Conservation (phyloP, 2,797 vertebrate genomes). For the Australoheros facetus region DNA sequence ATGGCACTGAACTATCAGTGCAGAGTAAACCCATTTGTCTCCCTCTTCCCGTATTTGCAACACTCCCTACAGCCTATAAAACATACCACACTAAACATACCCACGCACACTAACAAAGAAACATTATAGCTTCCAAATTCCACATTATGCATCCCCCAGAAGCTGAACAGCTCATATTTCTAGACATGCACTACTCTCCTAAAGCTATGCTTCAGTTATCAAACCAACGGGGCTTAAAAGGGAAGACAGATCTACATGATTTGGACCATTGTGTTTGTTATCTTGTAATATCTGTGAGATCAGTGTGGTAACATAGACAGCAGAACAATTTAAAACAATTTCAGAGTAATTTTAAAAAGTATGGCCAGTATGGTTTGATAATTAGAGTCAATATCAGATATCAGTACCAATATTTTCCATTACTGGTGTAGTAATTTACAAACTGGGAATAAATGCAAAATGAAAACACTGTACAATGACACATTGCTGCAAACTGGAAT, state of each 20-base stretch:
- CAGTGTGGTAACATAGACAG: background rate
- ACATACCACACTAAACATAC: constrained; percentile 53
- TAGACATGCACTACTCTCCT: constrained; percentile 17
- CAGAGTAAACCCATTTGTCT: constrained; percentile 74
- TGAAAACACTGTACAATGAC: background rate
- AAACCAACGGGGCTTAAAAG: constrained; percentile 36
- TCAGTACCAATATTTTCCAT: background rate
- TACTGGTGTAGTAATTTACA: background rate
- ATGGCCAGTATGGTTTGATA: background rate
- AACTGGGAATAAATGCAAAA: background rate
- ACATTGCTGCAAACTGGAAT: background rate
- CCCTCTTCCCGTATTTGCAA: constrained; percentile 60
- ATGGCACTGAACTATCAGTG: constrained; percentile 64
- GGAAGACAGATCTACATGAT: constrained; percentile 38
- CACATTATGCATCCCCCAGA: constrained; percentile 50
- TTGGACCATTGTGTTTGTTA: constrained; percentile 31
- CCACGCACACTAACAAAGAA: constrained; percentile 46
- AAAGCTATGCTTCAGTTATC: constrained; percentile 43
- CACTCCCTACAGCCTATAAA: constrained; percentile 67
- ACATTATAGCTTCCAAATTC: constrained; percentile 51
- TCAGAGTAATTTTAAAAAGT: background rate
- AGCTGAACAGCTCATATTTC: constrained; percentile 32
- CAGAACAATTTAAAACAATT: constrained; percentile 1
- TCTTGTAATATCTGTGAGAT: constrained; percentile 1
- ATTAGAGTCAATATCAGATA: background rate